Evolutionary conservation across 2,888 invertebrate species (phyloP), one percentile per base, ranked within the genome.

Genomic region (Psococerastis gibbosa): DNA sequence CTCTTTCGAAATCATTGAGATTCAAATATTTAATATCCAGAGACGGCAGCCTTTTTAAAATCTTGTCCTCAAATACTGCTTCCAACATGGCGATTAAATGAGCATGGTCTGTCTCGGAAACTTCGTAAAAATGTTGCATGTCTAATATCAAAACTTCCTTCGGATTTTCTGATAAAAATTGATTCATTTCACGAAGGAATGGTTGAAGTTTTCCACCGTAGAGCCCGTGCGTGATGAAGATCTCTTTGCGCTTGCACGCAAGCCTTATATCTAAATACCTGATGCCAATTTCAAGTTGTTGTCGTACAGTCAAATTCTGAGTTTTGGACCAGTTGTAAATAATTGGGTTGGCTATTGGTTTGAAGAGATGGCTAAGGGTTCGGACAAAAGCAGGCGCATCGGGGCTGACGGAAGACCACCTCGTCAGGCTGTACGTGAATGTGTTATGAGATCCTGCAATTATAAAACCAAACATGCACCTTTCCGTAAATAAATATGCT

Each of bases 391-490:
- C 62, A 32, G 78, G 73, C 2, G 79, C 76, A 59, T 88, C 88
- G 0, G 85, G 84, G 0, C 82, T 75, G 15, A 84, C 61, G 11
- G 69, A 67, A 43, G 78, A 77, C 44, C 65, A 62, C 20, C 66
- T 63, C 33, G 71, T 72, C 47, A 89, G 77, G 15, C 73, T 71
- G 58, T 75, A 82, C 6, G 80, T 78, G 71, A 81, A 80, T 43
- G 85, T 79, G 57, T 89, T 78, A 61, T 89, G 89, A 43, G 84
- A 80, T 49, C 89, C 88, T 88, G 55, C 43, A 59, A 56, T 49
- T 35, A 46, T 43, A 45, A 32, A 22, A 22, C 44, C 22, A 43
- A 34, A 22, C 44, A 42, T 43, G 46, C 45, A 47, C 22, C 42
- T 22, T 38, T 46, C n/a, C n/a, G n/a, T n/a, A n/a, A n/a, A n/a